These are phyloP conservation scores for Tetraneura akinire DNA, from an alignment of 1,140 invertebrate genomes.

Conservation along the genomic window DNA sequence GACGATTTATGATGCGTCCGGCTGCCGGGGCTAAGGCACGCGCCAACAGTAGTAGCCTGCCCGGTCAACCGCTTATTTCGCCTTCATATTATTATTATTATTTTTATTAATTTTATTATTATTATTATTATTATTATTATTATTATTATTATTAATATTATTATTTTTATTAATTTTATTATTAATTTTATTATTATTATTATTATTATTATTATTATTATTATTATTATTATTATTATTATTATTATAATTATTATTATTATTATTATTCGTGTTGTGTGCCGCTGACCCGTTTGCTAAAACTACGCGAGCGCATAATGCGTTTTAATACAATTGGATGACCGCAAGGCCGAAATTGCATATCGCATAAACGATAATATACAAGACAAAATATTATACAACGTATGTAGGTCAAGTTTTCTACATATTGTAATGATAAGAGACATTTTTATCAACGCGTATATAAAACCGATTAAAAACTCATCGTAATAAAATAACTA, in stretches of 20 bases:
- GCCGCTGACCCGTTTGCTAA: not conserved
- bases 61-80: slow-evolving; percentile 15
- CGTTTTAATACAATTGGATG: slow-evolving; percentile 2
- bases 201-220: too few species aligned
- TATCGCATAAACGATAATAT: not conserved
- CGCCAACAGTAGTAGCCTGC: slow-evolving; percentile 9
- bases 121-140: slow-evolving; percentile 15
- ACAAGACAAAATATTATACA: not conserved
- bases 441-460: not conserved
- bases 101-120: not conserved
- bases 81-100: too few species aligned
- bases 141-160: slow-evolving; percentile 26
- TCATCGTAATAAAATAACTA: not conserved
- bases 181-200: too few species aligned
- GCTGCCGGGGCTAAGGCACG: slow-evolving; percentile 33
- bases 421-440: not conserved
- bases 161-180: too few species aligned
- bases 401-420: slow-evolving; percentile 31
- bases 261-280: slow-evolving; percentile 14
- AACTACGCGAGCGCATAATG: not conserved
- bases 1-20: slow-evolving; percentile 38
- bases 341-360: slow-evolving; percentile 24
- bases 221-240: not conserved
- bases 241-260: not conserved
- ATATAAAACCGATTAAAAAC: not conserved